A percentile compares a stretch with the other conserved stretches of the same genome.
phyloP scores from a whole-genome alignment of 1,140 invertebrate species.

The Tetranychus urticae region DNA sequence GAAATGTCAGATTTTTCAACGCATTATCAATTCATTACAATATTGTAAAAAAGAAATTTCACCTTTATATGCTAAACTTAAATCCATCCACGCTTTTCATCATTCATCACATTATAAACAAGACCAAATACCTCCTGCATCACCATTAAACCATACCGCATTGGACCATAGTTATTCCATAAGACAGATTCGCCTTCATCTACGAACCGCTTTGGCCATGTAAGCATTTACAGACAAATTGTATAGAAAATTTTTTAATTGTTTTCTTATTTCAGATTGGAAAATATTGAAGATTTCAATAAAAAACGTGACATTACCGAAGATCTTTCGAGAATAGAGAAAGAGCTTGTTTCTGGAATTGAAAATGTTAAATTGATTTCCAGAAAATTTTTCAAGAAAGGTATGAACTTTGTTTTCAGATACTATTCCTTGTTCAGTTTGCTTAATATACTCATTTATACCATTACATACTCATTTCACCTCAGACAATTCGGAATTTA shows the following conservation, averaged over 20 bases:
- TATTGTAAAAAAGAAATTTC: neutral
- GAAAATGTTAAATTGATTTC: neutral
- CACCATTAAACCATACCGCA: neutral
- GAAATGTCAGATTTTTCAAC: too few species aligned
- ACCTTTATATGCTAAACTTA: neutral
- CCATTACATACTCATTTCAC: too few species aligned
- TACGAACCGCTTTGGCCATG: neutral
- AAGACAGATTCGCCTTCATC: neutral
- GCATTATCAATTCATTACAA: neutral
- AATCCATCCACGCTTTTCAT: neutral
- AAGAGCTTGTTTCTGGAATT: neutral
- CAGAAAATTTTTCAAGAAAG: neutral
- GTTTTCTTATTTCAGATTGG: neutral
- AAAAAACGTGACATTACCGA: neutral
- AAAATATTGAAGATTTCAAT: neutral
- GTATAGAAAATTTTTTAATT: neutral
- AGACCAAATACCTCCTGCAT: neutral
- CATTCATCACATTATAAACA: neutral
- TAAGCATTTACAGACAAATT: neutral
- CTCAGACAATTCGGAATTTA: neutral
- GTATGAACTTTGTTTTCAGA: neutral
- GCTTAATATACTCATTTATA: neutral
- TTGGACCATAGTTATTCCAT: neutral
- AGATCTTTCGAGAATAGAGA: neutral
- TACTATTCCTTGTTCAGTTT: neutral